Evolutionary conservation across 2,797 vertebrate genomes (phyloP), one percentile per base, ranked within the genome.

Genomic region (Pangasius sanitwongsei): DNA sequence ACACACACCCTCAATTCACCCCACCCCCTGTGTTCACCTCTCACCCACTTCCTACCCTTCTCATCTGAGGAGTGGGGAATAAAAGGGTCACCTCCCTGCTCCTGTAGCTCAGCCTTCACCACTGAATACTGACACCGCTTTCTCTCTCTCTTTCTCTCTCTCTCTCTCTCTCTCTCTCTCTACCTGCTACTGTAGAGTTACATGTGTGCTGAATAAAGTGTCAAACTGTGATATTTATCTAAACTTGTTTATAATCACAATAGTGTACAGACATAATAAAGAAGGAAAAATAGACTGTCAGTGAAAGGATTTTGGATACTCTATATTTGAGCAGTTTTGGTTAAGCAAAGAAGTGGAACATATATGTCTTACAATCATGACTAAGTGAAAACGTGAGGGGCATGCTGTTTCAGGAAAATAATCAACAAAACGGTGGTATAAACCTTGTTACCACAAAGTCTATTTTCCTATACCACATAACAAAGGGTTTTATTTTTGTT

Each of bases 11-110:
- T 88, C 80, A 89, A 50, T 48, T 86, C 69, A 41, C 70, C 41
- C 67, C 67, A 75, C 85, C 9, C 12, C 86, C 48, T 48, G 55
- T 83, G 55, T 87, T 92, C 90, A 96, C 95, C 96, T 96, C 94
- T 96, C 94, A 96, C 96, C 96, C 94, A 96, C 92, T 96, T 96
- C 94, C 93, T 92, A 92, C 92, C 92, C 90, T 80, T 78, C 59
- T 88, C 86, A 61, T 89, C 92, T 90, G 92, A 93, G 92, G 87
- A 90, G 87, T 90, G 89, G 86, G 87, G 84, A 89, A 91, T 91
- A 83, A 93, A 91, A 92, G 91, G 88, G 91, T 92, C 92, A 92
- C 88, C 91, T 72, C 87, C 86, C 74, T 77, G 37, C 55, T 77
- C 72, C 72, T n/a, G 55, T 23, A 23, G 28, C 1, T 37, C 41